These are phyloP conservation scores for Cossypha heuglini DNA, from an alignment of 2,797 vertebrate species.

Conservation along the genomic window DNA sequence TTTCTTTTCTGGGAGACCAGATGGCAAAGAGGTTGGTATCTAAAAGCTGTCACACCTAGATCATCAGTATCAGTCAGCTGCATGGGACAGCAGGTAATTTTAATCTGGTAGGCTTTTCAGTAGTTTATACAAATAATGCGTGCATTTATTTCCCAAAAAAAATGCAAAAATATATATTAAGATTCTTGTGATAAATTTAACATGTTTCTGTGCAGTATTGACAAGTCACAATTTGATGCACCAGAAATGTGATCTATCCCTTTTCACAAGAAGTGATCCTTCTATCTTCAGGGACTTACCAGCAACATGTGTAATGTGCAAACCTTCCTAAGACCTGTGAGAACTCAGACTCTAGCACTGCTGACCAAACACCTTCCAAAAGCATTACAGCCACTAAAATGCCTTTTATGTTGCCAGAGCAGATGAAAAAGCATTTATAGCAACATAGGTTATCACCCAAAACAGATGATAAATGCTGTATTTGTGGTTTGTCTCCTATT, in stretches of 20 bases:
- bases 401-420: not conserved
- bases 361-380: not conserved
- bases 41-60: constrained; percentile 1
- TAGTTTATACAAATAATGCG: not conserved
- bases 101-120: not conserved
- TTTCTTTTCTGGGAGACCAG: not conserved
- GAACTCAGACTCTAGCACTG: not conserved
- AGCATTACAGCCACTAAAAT: not conserved
- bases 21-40: constrained; percentile 8
- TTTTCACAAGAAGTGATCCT: not conserved
- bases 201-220: not conserved
- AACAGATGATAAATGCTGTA: not conserved
- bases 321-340: not conserved
- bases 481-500: not conserved
- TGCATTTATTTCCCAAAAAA: not conserved
- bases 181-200: not conserved
- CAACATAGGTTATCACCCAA: not conserved
- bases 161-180: not conserved
- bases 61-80: not conserved
- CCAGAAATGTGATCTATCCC: not conserved
- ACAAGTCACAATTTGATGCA: not conserved
- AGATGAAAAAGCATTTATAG: not conserved
- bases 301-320: not conserved
- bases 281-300: not conserved
- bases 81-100: not conserved